Conservation (phyloP, 2,113 vertebrate species). For the Hippopotamus amphibius region DNA sequence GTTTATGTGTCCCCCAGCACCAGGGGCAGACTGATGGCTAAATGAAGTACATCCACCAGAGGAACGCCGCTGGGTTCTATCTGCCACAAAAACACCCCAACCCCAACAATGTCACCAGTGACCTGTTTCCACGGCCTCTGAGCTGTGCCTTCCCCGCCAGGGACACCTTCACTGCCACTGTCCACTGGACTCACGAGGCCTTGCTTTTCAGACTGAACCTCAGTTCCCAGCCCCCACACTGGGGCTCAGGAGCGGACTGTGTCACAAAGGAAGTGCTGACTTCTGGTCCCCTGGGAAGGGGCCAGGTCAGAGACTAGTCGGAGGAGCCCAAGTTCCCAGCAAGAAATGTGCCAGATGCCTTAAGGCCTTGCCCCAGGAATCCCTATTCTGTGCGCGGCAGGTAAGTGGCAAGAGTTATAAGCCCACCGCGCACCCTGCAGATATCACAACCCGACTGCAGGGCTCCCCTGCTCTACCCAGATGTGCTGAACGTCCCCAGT, state of each 20-base stretch:
- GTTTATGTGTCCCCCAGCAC: not conserved
- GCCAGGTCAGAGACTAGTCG: not conserved
- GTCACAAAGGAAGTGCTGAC: not conserved
- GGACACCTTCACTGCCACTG: fast-evolving
- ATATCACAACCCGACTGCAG: not conserved
- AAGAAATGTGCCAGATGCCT: not conserved
- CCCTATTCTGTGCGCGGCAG: not conserved
- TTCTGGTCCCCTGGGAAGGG: not conserved
- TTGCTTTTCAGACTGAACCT: not conserved
- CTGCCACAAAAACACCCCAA: not conserved
- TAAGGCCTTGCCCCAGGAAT: not conserved
- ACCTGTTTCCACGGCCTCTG: fast-evolving
- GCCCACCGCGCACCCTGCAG: not conserved
- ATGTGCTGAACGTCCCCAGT: not conserved
- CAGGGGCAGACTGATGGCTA: not conserved
- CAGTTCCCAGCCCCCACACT: not conserved
- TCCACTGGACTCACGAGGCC: not conserved
- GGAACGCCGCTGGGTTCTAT: not conserved
- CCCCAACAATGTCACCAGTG: too few species aligned
- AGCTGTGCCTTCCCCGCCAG: fast-evolving
- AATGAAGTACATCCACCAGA: too few species aligned
- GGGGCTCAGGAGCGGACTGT: not conserved
- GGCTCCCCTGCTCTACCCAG: not conserved
- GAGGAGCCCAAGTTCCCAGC: not conserved
- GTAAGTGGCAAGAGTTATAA: not conserved